Evolutionary conservation across 2,797 vertebrate genomes (phyloP), one percentile per base, ranked within the genome.

Genomic region (Hippoglossus hippoglossus): DNA sequence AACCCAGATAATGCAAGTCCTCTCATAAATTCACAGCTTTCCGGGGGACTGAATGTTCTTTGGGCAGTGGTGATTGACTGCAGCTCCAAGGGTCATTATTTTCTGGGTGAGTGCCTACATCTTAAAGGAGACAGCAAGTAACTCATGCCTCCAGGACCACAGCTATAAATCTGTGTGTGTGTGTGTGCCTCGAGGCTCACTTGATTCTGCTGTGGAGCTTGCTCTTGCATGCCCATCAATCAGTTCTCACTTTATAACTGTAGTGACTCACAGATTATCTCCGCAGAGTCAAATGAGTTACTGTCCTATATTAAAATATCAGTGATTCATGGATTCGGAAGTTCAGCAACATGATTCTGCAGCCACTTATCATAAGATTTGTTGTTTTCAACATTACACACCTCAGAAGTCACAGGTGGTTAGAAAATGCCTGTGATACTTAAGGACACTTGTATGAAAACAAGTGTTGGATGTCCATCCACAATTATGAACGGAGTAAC

Each of bases 111-210:
- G 70, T 75, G 74, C 71, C 64, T 79, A 19, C 56, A 58, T 84
- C 75, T 83, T 54, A 69, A 39, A 39, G 62, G 75, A 90, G 86
- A 84, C 83, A 70, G 86, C 68, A 12, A 83, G 67, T 89, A 87
- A 89, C 66, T 91, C 88, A 74, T 81, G 80, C 77, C 82, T 80
- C 66, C 28, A 26, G 79, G 77, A 72, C 34, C 76, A 12, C 44
- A 65, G 72, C 85, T 77, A 81, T 94, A 92, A 93, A 92, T 88
- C 71, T 63, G 60, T 75, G 60, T n/a, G n/a, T 56, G 36, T 56
- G 57, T 57, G 62, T 73, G 66, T 25, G 79, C 79, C 77, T 73
- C 26, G 1, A 72, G 81, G 71, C 57, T 58, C 64, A 44, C 41
- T 72, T 71, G 76, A 72, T 50, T 41, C 74, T 72, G 59, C 74